Percentiles rank a stretch among this genome's conserved stretches.
Evolutionary conservation across 2,888 invertebrate genomes (phyloP).

Genomic region (Euclidia mi): DNA sequence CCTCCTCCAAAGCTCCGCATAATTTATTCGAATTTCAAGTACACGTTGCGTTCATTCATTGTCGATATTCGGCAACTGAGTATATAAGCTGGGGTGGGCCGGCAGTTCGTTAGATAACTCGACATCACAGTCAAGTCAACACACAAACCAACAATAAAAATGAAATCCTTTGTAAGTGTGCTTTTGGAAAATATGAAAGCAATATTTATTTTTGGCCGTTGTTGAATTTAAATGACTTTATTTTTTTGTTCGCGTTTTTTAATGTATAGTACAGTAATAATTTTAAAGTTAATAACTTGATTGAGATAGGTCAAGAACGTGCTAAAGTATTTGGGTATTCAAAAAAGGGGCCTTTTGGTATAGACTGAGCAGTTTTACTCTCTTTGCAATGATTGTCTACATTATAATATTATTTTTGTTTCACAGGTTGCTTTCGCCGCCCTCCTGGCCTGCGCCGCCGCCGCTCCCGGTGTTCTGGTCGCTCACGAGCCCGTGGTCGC

Average conservation of each 20-base stretch:
- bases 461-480: conserved; percentile 81
- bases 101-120: conserved; percentile 76
- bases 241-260: no score
- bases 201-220: no score
- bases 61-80: conserved; percentile 72
- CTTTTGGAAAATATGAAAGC: neutral
- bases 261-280: no score
- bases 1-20: conserved; percentile 66
- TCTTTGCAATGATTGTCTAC: conserved; percentile 5
- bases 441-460: conserved; percentile 85
- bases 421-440: conserved; percentile 86
- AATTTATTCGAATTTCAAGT: conserved; percentile 70
- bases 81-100: conserved; percentile 73
- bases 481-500: conserved; percentile 77
- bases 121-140: conserved; percentile 59
- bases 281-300: no score
- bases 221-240: no score
- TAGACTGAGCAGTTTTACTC: no score
- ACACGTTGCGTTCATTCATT: conserved; percentile 71
- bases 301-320: no score
- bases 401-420: neutral
- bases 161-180: conserved; percentile 82
- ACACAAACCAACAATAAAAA: conserved; percentile 64
- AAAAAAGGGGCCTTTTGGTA: no score
- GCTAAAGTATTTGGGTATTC: no score